Conservation (phyloP, 2,888 invertebrate genomes). For the Lasioglossum calceatum region DNA sequence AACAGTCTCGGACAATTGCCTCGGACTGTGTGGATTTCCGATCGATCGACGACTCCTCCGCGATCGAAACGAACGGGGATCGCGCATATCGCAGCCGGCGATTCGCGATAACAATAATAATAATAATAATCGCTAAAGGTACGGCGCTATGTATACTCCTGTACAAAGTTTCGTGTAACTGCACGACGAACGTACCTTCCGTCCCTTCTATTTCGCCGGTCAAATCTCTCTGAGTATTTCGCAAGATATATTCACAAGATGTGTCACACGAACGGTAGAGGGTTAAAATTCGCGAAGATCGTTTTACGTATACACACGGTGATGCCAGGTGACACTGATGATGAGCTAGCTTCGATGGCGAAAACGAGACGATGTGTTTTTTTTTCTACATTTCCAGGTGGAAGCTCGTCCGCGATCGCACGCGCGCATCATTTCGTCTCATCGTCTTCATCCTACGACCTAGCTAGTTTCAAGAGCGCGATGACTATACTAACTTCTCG, state of each 20-base stretch:
- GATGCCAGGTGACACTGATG: constrained; percentile 73
- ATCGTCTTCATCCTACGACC: neutral
- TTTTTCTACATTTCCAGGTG: neutral
- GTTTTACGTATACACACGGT: constrained; percentile 56
- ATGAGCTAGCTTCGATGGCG: constrained; percentile 71
- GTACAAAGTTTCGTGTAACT: constrained; percentile 77
- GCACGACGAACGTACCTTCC: constrained; percentile 71
- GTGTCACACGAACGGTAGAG: constrained; percentile 53
- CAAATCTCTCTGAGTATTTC: constrained; percentile 53
- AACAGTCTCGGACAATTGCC: too few species aligned
- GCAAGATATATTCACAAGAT: constrained; percentile 42
- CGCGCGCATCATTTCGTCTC: constrained; percentile 1
- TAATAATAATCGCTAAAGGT: constrained; percentile 66
- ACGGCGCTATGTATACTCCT: constrained; percentile 68
- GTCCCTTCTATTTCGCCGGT: constrained; percentile 33
- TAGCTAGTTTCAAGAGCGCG: constrained; percentile 7
- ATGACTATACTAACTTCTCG: constrained; percentile 1
- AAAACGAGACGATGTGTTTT: constrained; percentile 52
- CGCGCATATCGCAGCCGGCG: neutral
- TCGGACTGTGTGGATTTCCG: neutral
- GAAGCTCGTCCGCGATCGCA: constrained; percentile 1
- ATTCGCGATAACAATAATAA: constrained; percentile 56
- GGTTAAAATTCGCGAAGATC: constrained; percentile 51
- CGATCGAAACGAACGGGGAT: neutral
- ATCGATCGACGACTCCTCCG: neutral